Evolutionary conservation across 2,113 vertebrate genomes (phyloP).

Genomic region (Desmodus rotundus): DNA sequence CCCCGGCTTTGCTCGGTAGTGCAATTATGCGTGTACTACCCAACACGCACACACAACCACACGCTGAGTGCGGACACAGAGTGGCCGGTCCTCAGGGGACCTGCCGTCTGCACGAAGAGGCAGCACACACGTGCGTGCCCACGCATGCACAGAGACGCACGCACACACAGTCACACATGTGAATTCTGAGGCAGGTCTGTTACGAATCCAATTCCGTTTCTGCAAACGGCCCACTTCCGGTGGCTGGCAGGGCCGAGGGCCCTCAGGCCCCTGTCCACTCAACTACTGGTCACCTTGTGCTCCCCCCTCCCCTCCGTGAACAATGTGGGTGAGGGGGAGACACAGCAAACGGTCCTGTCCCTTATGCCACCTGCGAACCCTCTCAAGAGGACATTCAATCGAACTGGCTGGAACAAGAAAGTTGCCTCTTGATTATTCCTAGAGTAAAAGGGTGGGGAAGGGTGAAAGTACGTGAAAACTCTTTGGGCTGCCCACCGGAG

Average conservation of each 20-base stretch:
- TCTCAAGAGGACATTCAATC: neutral
- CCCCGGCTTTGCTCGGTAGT: fast-evolving
- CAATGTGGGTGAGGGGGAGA: neutral
- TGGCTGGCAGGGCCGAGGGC: neutral
- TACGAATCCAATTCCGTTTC: neutral
- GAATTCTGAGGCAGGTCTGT: neutral
- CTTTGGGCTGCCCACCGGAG: too few relatives aligned
- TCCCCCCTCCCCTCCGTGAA: neutral
- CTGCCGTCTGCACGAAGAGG: neutral
- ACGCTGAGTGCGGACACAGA: neutral
- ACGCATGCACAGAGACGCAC: too few relatives aligned
- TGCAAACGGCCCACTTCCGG: neutral
- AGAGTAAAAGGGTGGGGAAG: neutral
- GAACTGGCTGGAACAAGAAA: neutral
- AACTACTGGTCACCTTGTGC: too few relatives aligned
- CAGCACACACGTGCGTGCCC: neutral
- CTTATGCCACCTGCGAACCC: neutral
- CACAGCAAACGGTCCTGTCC: neutral
- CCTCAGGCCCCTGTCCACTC: neutral
- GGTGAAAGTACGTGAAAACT: neutral
- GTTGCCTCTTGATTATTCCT: neutral
- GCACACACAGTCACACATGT: fast-evolving
- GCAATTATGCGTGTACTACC: fast-evolving
- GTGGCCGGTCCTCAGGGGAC: neutral
- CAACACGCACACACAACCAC: fast-evolving